Base-by-base conservation (phyloP, 2,888 invertebrate genomes). In the Philereme vetulata region DNA sequence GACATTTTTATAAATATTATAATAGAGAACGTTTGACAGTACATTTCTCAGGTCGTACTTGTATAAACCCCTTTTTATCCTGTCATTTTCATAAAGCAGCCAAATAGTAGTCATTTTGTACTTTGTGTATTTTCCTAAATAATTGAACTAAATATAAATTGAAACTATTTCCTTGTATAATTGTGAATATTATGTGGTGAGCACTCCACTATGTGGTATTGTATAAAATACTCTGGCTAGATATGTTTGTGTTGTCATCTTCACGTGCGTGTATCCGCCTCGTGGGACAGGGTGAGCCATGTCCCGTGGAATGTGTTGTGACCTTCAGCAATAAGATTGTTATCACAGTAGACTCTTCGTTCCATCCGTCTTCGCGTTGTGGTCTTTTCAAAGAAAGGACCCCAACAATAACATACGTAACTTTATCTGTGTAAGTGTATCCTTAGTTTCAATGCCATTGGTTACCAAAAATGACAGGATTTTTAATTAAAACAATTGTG, bases 381-480 rank as follows among this genome's bases (percentile, higher is more conserved):
- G 78, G 69, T 60, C 68, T 72, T 80, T 85, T 90, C 89, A 79
- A 88, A 90, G 89, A 89, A 84, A 77, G 66, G 71, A 64, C 67
- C 72, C 74, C 79, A 72, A 72, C 81, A 66, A 67, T 77, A 77
- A 78, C 86, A 90, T 90, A 90, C 90, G 90, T 90, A 91, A 90
- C 80, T 86, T 82, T 81, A 81, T 79, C 75, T 72, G 71, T 81
- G 71, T 88, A 83, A 84, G 84, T 86, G 85, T 88, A 83, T 83
- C 78, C 81, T 85, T 85, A 84, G 82, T 88, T 87, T 85, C 86
- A 86, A 88, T 88, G 90, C 90, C 90, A 92, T 91, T 89, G 90
- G 91, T 92, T 92, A 92, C 91, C 91, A 91, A 90, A 90, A 90
- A 90, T 90, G 90, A 92, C 91, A 92, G 91, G 91, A 92, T 89